phyloP scores from a whole-genome alignment of 2,888 invertebrate genomes.

The Drosophila kuntzei region DNA sequence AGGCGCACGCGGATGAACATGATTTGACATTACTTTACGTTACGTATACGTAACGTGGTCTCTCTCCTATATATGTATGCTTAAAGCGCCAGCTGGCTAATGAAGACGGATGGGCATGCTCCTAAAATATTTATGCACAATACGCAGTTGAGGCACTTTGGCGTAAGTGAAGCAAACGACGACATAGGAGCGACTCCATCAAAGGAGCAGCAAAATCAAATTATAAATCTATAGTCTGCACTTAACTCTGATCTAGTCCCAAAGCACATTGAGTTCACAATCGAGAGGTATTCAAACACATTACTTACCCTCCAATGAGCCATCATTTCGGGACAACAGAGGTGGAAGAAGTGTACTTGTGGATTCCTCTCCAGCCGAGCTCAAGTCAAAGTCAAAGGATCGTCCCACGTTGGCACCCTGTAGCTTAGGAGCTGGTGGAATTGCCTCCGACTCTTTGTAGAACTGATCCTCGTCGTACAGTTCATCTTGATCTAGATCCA shows the following conservation, averaged over 20 bases:
- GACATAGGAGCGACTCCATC: slow-evolving; percentile 40
- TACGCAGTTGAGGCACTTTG: slow-evolving; percentile 52
- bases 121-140: slow-evolving; percentile 62
- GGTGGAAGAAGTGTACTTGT: slow-evolving; percentile 82
- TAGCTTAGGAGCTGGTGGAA: slow-evolving; percentile 87
- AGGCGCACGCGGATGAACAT: slow-evolving; percentile 45
- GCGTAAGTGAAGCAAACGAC: slow-evolving; percentile 26
- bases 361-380: slow-evolving; percentile 51
- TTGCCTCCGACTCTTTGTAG: slow-evolving; percentile 87
- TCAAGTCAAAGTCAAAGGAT: slow-evolving; percentile 70
- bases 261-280: not conserved
- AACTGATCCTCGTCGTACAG: slow-evolving; percentile 87
- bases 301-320: slow-evolving; percentile 82
- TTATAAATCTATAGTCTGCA: slow-evolving; percentile 42
- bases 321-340: slow-evolving; percentile 80
- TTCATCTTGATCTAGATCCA: slow-evolving; percentile 86
- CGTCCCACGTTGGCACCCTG: slow-evolving; percentile 83
- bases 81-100: slow-evolving; percentile 52
- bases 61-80: slow-evolving; percentile 16
- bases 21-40: slow-evolving; percentile 47
- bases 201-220: slow-evolving; percentile 40
- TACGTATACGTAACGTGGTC: slow-evolving; percentile 32
- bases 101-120: slow-evolving; percentile 70
- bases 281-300: not conserved
- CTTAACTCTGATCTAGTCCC: slow-evolving; percentile 14